Percentiles rank a stretch among this genome's conserved stretches.
Evolutionary conservation across 2,888 invertebrate species (phyloP).

Genomic region (Megamerina dolium): DNA sequence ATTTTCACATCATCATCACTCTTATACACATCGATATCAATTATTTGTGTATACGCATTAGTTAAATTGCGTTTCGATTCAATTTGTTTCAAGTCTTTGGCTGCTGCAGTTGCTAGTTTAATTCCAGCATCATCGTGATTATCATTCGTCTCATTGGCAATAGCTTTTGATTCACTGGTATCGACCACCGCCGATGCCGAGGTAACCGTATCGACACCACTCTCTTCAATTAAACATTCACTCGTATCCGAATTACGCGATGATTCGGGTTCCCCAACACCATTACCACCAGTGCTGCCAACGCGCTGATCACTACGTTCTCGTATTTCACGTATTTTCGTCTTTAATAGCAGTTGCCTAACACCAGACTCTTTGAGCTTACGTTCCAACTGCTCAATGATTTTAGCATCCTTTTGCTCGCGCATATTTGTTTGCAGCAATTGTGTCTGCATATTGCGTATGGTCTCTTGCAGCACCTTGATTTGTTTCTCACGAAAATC

Average conservation of each 20-base stretch:
- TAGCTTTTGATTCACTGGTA: slow-evolving; percentile 2
- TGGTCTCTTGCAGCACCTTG: slow-evolving; percentile 53
- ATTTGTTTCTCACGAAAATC: slow-evolving; percentile 83
- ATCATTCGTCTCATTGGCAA: neutral
- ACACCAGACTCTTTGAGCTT: slow-evolving; percentile 47
- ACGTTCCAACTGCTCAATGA: slow-evolving; percentile 42
- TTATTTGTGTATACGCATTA: slow-evolving; percentile 21
- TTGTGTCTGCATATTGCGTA: slow-evolving; percentile 49
- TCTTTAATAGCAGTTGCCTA: slow-evolving; percentile 47
- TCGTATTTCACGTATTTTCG: slow-evolving; percentile 42
- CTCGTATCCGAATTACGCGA: slow-evolving; percentile 31
- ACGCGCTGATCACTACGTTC: too few relatives aligned
- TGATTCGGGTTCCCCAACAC: slow-evolving; percentile 26
- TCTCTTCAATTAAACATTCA: slow-evolving; percentile 23
- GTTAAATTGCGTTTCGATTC: too few relatives aligned
- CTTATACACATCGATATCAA: slow-evolving; percentile 35
- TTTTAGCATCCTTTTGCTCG: slow-evolving; percentile 43
- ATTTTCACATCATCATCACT: slow-evolving; percentile 39
- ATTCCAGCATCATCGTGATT: slow-evolving; percentile 17
- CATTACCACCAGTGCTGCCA: too few relatives aligned
- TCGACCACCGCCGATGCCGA: neutral
- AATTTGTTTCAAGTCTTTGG: neutral
- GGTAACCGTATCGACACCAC: slow-evolving; percentile 7
- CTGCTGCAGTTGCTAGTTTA: slow-evolving; percentile 16
- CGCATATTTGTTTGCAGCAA: slow-evolving; percentile 45